These are phyloP conservation scores for Bos indicus DNA, from an alignment of 2,113 vertebrate species.

Conservation along the genomic window DNA sequence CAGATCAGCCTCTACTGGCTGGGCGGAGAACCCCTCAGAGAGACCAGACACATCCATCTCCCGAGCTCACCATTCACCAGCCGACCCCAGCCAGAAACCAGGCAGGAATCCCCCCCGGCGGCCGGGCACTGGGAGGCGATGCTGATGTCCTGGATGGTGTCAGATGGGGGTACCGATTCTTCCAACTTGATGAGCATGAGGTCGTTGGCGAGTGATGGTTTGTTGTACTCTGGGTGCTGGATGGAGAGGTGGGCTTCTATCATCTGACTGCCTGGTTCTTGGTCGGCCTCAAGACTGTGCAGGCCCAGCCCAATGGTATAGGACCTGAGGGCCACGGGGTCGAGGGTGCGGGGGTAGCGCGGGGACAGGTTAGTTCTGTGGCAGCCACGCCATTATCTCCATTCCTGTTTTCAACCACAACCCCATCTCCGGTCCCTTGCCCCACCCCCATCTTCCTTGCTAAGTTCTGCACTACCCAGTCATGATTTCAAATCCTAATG, in stretches of 20 bases:
- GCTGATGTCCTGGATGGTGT: slow-evolving; percentile 6
- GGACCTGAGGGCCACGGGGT: neutral
- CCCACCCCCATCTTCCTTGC: neutral
- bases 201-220: slow-evolving; percentile 26
- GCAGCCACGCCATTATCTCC: too few species aligned
- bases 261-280: slow-evolving; percentile 21
- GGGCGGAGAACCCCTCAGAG: accelerated
- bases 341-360: neutral
- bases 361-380: neutral
- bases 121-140: slow-evolving; percentile 25
- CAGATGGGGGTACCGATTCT: neutral
- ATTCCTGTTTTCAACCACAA: neutral
- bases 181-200: slow-evolving; percentile 52
- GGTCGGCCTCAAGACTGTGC: neutral
- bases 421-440: too few species aligned
- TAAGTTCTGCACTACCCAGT: neutral
- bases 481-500: neutral
- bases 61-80: neutral
- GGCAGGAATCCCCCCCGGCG: slow-evolving; percentile 30
- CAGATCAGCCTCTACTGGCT: neutral
- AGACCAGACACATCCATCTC: accelerated
- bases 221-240: slow-evolving; percentile 39
- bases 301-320: slow-evolving; percentile 48
- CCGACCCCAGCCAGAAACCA: slow-evolving; percentile 69
- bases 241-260: neutral